Base-by-base conservation (phyloP, 1,140 invertebrate genomes). In the Leguminivora glycinivorella region DNA sequence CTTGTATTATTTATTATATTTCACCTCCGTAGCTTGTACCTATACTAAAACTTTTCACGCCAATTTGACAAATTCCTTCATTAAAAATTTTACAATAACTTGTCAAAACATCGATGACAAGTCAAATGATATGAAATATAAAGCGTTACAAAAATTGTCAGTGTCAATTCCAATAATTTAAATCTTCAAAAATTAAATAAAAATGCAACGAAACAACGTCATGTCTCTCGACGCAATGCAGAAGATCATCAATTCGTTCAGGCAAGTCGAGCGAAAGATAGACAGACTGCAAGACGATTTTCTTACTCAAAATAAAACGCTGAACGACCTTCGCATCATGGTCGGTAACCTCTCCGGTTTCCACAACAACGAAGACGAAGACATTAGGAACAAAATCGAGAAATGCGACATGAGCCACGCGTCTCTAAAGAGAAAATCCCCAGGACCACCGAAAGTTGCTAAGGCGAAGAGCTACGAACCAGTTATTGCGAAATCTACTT, bases 201-300 rank as follows among this genome's bases (percentile, higher is more conserved):
- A 1, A 63, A 63, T 63, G 58, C 26, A 29, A 63, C 58, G 58
- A 26, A 26, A 3, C 10, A 63, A 26, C 25, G 12, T 29, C 1
- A 19, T 63, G 26, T 29, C 58, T 4, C 25, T 75, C 17, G 81
- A 84, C 26, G 72, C 78, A 1, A 72, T 85, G 24, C 80, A 88
- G 34, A 72, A 74, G 7, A 79, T 89, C 17, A 67, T 84, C 67
- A 76, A 73, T 24, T 78, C 84, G 0, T 83, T 87, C 34, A 87
- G 80, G 19, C 75, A 84, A 56, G 84, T 88, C 38, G 87, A 89
- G 67, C 88, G 80, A 24, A 88, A 89, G 70, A 19, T 89, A 6
- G 87, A 89, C 60, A 87, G 88, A 69, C 69, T 89, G 43, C 85
- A 89, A 74, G 78, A 86, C 56, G 85, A 88, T 26, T 79, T 88